Base-by-base conservation (phyloP, 1,140 invertebrate genomes). In the Microplitis demolitor region DNA sequence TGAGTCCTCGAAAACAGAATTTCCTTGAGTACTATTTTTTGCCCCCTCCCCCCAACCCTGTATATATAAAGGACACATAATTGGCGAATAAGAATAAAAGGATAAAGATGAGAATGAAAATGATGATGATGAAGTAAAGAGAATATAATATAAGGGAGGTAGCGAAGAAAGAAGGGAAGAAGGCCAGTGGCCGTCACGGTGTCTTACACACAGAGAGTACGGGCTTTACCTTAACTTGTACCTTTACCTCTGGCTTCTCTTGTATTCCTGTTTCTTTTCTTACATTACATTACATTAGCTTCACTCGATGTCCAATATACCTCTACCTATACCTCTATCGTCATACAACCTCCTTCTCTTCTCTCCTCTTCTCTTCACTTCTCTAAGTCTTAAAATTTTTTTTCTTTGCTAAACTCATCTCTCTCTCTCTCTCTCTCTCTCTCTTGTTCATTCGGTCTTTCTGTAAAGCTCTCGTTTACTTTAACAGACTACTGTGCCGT, bases 151-250 rank as follows among this genome's bases (percentile, higher is more conserved):
- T 24, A 24, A 24, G 24, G 24, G 24, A 24, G 24, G 24, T 24
- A 24, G 24, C 24, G 24, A 24, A 24, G 24, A 64, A 39, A n/a
- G 34, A 64, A 39, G 35, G 34, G 31, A 35, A 67, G 31, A 67
- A 67, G 66, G 66, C 66, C 66, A 67, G 16, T 67, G 66, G 24
- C 50, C 66, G 66, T 67, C 66, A 67, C 51, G 66, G 66, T 67
- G 11, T 54, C 31, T 24, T 50, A 67, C 39, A 67, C 66, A 50
- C 16, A 24, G 50, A 24, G 24, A 24, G 24, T 24, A 24, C 24
- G 24, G 24, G 24, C 24, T 24, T 24, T 50, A 4, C 34, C 14
- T 31, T 11, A 62, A 3, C 11, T n/a, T 37, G 2, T 8, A 5
- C 60, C 6, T 62, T 13, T 64, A 35, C 62, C 24, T 24, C 39